Evolutionary conservation across 2,113 vertebrate species (phyloP).

Genomic region (Lanius collurio): DNA sequence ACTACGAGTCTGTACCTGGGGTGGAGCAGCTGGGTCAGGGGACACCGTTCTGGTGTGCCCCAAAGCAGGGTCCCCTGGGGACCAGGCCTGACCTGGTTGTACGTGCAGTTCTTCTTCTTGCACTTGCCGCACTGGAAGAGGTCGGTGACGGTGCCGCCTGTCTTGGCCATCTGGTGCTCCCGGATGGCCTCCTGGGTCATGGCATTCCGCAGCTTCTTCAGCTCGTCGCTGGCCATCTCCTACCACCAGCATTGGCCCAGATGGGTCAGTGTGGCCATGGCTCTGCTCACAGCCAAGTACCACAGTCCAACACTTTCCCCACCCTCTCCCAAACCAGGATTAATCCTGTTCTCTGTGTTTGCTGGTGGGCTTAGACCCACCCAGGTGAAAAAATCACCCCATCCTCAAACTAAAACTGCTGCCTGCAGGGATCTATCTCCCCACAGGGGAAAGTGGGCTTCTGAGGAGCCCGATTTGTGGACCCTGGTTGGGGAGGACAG

Average conservation of each 20-base stretch:
- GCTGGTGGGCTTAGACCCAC: neutral
- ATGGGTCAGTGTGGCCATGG: neutral
- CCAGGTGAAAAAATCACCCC: neutral
- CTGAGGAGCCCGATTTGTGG: neutral
- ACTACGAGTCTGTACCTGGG: constrained; percentile 93
- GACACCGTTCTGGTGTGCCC: too few relatives aligned
- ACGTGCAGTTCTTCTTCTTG: constrained; percentile 96
- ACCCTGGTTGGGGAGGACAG: neutral
- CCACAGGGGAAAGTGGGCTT: neutral
- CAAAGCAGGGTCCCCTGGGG: neutral
- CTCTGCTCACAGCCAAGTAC: neutral
- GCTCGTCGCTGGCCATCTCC: constrained; percentile 98
- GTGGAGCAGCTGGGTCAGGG: fast-evolving
- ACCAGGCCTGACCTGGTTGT: constrained; percentile 80
- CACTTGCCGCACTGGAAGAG: constrained; percentile 95
- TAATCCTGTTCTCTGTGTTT: neutral
- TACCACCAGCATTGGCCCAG: neutral
- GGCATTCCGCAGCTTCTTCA: constrained; percentile 88
- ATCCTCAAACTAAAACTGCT: neutral
- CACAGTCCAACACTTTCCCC: neutral
- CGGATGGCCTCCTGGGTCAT: constrained; percentile 97
- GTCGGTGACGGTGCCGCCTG: constrained; percentile 88
- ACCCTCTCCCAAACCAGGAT: neutral
- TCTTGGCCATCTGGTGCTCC: constrained; percentile 99
- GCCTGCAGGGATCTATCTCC: neutral